A percentile compares a stretch with the other conserved stretches of the same genome.
Evolutionary conservation across 2,888 invertebrate genomes (phyloP).

Genomic region (Pocota personata): DNA sequence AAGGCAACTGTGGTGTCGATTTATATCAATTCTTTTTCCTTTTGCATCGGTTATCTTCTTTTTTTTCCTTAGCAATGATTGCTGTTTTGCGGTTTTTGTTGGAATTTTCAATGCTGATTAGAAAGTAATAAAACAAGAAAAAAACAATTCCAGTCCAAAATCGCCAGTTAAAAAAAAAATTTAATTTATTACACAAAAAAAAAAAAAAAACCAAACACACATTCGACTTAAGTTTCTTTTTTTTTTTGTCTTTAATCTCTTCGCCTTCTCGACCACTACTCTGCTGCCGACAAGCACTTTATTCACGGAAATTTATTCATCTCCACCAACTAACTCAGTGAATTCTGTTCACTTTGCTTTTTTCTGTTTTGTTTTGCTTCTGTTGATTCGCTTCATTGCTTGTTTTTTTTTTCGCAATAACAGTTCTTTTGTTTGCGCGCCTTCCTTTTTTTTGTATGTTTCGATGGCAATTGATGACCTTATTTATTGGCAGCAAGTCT

Average conservation of each 20-base stretch:
- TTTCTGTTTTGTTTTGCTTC: constrained; percentile 41
- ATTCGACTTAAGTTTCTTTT: not conserved
- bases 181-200: not conserved
- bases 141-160: not conserved
- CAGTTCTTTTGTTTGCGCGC: constrained; percentile 50
- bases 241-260: not conserved
- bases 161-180: not conserved
- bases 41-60: not conserved
- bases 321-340: not conserved
- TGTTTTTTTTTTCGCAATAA: constrained; percentile 37
- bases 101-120: constrained; percentile 3
- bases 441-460: constrained; percentile 3
- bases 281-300: not conserved
- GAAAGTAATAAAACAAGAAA: constrained; percentile 4
- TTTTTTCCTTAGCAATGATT: not conserved
- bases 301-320: constrained; percentile 14
- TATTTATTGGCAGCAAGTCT: constrained; percentile 42
- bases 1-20: not conserved
- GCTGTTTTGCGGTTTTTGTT: not conserved
- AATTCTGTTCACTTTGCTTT: constrained; percentile 4
- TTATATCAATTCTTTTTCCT: not conserved
- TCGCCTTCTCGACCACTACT: not conserved
- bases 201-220: not conserved
- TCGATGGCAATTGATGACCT: constrained; percentile 54
- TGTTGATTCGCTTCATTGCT: constrained; percentile 53